Conservation (phyloP, 1,140 invertebrate species). For the Philotrypesis tridentata region DNA sequence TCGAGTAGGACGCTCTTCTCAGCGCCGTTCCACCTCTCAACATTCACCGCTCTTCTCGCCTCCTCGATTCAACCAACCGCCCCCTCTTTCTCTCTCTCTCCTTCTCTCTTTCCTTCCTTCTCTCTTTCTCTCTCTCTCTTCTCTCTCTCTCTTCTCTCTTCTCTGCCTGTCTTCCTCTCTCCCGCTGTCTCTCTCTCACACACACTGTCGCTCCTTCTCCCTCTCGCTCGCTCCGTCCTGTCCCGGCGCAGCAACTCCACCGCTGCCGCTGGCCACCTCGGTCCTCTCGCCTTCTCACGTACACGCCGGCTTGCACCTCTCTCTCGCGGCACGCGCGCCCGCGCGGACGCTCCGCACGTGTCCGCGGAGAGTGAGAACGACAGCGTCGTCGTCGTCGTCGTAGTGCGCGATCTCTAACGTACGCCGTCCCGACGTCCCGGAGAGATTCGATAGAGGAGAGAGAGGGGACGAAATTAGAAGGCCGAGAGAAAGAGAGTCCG, state of each 20-base stretch:
- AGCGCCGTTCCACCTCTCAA: slow-evolving; percentile 70
- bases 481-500: slow-evolving; percentile 11
- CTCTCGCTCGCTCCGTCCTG: slow-evolving; percentile 1
- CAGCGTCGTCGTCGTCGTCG: neutral
- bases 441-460: neutral
- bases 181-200: neutral
- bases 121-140: slow-evolving; percentile 6
- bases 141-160: neutral
- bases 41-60: slow-evolving; percentile 62
- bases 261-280: neutral
- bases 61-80: slow-evolving; percentile 42
- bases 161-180: neutral
- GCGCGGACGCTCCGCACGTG: neutral
- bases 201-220: slow-evolving; percentile 10
- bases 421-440: neutral
- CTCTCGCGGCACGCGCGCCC: slow-evolving; percentile 14
- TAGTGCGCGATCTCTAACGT: neutral
- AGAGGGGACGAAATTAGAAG: neutral
- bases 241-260: neutral
- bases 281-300: slow-evolving; percentile 26
- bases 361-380: slow-evolving; percentile 28
- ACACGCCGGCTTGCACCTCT: neutral
- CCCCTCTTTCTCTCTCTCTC: slow-evolving; percentile 45
- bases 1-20: slow-evolving; percentile 72
- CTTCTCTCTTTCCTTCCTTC: slow-evolving; percentile 26